phyloP scores from a whole-genome alignment of 23 tunicate species.

The Trididemnum nubilum region DNA sequence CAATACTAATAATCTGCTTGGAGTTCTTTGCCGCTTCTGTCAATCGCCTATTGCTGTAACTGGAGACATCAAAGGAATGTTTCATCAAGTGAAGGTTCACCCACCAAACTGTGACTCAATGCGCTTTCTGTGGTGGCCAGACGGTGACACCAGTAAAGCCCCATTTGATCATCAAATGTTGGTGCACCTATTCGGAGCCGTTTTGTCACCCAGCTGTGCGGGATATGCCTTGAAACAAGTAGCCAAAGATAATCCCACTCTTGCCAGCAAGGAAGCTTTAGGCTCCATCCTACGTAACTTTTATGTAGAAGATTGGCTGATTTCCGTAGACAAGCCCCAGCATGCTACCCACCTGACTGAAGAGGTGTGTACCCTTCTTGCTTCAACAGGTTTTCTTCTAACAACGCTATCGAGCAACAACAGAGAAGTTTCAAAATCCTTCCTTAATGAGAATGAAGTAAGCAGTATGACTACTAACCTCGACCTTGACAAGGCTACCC shows the following conservation, averaged over 20 bases:
- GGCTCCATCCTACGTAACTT: not conserved
- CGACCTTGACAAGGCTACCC: not conserved
- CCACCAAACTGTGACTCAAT: not conserved
- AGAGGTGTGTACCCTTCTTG: not conserved
- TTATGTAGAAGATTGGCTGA: constrained; percentile 5
- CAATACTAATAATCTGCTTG: too few species aligned
- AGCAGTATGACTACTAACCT: not conserved
- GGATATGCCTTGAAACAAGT: not conserved
- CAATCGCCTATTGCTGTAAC: not conserved
- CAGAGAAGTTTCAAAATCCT: not conserved
- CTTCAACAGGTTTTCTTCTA: constrained; percentile 25
- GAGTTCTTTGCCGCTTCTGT: not conserved
- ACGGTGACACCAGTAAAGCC: not conserved
- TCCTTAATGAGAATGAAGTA: not conserved
- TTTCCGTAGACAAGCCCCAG: too few species aligned
- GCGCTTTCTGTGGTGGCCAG: not conserved
- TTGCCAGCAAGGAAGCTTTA: not conserved
- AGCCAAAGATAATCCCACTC: not conserved
- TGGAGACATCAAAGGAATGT: too few species aligned
- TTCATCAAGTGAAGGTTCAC: not conserved
- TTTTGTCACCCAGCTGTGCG: not conserved
- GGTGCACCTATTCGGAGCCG: too few species aligned
- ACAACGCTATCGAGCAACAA: not conserved
- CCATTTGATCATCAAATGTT: not conserved
- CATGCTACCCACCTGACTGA: too few species aligned